Conservation (phyloP, 2,113 vertebrate genomes). For the Hoplias malabaricus region DNA sequence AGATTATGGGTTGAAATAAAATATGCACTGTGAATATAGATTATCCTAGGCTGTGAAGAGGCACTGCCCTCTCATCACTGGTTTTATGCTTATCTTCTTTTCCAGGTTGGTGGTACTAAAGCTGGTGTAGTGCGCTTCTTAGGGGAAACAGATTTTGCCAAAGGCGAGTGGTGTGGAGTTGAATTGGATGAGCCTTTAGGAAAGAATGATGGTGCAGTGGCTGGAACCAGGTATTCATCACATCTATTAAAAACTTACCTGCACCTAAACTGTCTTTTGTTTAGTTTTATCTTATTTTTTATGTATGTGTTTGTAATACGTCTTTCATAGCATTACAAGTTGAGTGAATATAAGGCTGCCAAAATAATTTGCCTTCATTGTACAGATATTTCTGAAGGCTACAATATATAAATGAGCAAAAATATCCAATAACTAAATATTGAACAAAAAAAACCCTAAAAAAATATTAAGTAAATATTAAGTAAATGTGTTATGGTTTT, state of each 20-base stretch:
- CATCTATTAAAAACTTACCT: no score
- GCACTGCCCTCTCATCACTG: not conserved
- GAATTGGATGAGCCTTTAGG: slow-evolving; percentile 95
- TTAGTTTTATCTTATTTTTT: not conserved
- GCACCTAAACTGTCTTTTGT: not conserved
- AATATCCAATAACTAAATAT: no score
- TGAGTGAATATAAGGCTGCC: no score
- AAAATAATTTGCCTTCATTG: no score
- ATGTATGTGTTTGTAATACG: not conserved
- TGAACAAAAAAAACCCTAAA: no score
- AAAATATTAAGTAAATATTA: not conserved
- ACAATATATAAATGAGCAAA: no score
- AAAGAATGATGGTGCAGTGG: slow-evolving; percentile 96
- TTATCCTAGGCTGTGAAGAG: not conserved
- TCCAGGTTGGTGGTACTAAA: slow-evolving; percentile 92
- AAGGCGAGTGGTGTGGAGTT: slow-evolving; percentile 98
- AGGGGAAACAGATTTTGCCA: slow-evolving; percentile 97
- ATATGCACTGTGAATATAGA: not conserved
- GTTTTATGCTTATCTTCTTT: slow-evolving; percentile 28
- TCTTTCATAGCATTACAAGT: no score
- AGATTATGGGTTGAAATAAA: not conserved
- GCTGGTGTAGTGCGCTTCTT: slow-evolving; percentile 95
- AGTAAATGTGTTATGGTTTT: not conserved
- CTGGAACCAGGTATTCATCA: slow-evolving; percentile 86
- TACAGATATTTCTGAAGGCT: no score